Evolutionary conservation across 2,113 vertebrate genomes (phyloP).

Genomic region (Sinocyclocheilus rhinocerous): DNA sequence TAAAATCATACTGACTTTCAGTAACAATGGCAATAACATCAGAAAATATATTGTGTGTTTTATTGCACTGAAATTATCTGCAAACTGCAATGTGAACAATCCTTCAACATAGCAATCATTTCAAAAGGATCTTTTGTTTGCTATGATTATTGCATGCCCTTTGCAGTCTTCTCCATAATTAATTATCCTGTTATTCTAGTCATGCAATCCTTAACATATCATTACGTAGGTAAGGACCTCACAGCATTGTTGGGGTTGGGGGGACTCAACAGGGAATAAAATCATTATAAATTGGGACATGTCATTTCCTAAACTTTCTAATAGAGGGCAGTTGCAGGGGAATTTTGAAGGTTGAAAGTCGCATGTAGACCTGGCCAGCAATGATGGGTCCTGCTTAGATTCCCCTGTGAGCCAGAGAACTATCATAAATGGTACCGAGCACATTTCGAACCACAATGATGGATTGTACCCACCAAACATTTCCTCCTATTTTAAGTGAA

Average conservation of each 20-base stretch:
- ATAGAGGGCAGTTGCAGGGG: conserved; percentile 27
- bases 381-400: conserved; percentile 6
- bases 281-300: conserved; percentile 33
- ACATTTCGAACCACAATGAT: conserved; percentile 26
- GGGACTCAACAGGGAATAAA: neutral
- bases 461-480: conserved; percentile 18
- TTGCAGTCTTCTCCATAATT: neutral
- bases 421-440: conserved; percentile 15
- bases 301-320: conserved; percentile 5
- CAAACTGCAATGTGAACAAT: too few relatives aligned
- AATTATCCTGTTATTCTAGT: neutral
- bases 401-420: neutral
- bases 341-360: conserved; percentile 18
- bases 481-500: conserved; percentile 16
- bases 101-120: neutral
- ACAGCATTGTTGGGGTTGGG: neutral
- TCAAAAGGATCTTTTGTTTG: neutral
- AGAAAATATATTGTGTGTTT: neutral
- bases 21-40: neutral
- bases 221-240: neutral
- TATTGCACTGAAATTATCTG: neutral
- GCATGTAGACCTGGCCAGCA: neutral
- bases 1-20: neutral
- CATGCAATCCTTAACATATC: neutral
- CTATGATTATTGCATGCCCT: conserved; percentile 4